phyloP scores from a whole-genome alignment of 2,113 vertebrate species.

The Piprites chloris region DNA sequence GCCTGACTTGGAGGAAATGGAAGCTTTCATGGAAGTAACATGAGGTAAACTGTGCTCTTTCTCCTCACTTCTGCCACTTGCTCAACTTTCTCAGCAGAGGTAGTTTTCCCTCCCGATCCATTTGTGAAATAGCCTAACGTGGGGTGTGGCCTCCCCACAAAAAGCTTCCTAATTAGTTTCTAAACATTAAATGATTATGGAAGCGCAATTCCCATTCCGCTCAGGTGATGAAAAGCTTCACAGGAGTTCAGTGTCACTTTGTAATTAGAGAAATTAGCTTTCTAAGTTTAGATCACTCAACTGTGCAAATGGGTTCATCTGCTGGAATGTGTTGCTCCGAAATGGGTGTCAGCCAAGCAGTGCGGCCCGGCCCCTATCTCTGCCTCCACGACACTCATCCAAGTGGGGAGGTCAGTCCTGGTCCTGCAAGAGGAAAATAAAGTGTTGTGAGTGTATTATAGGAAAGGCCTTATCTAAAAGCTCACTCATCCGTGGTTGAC shows the following conservation, averaged over 20 bases:
- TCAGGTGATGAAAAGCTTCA: constrained; percentile 69
- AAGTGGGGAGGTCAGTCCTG: constrained; percentile 40
- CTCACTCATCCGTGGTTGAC: constrained; percentile 12
- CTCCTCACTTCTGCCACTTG: not conserved
- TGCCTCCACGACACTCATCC: not conserved
- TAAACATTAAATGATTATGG: constrained; percentile 51
- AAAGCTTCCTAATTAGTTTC: constrained; percentile 47
- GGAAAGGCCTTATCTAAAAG: constrained; percentile 56
- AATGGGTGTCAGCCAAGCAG: constrained; percentile 45
- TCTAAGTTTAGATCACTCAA: constrained; percentile 71
- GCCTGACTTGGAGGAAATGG: not conserved
- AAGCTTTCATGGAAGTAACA: not conserved
- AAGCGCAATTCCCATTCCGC: constrained; percentile 61
- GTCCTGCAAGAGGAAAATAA: constrained; percentile 39
- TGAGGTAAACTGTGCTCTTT: not conserved
- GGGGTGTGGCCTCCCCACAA: constrained; percentile 22
- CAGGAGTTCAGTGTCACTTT: constrained; percentile 69
- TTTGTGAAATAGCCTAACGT: constrained; percentile 41
- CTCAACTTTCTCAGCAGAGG: not conserved
- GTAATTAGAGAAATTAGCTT: constrained; percentile 76
- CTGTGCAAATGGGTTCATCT: constrained; percentile 68
- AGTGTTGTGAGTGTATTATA: constrained; percentile 48
- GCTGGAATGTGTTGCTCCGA: constrained; percentile 46
- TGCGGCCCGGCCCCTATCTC: constrained; percentile 39
- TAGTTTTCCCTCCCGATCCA: not conserved